Base-by-base conservation (phyloP, 2,113 vertebrate genomes). In the Gnathonemus longibarbis region DNA sequence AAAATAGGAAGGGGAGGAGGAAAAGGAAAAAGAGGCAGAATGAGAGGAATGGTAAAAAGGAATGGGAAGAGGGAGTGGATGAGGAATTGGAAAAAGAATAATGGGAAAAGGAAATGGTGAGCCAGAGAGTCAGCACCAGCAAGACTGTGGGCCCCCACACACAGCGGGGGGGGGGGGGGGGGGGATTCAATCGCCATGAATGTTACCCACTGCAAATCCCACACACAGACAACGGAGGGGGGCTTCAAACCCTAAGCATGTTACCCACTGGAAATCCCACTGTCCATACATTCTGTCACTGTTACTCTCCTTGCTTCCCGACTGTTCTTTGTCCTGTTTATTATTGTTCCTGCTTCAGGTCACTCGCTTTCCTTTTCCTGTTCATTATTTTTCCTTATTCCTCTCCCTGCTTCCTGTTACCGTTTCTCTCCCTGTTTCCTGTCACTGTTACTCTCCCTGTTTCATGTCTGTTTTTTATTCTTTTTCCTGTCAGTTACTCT, bases 11-110 rank as follows among this genome's bases (percentile, higher is more conserved):
- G 53, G 48, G 48, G 48, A 11, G 96, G 94, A 88, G 91, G 94
- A 90, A 96, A 92, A 84, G 95, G 52, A 17, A 74, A 80, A 58
- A 58, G 66, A 89, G 24, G 10, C 35, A 13, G 53, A 56, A 56
- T 58, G 53, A 21, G 19, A 6, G 56, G 56, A 24, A 50, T 13
- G 9, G 49, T 1, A 50, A 53, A 17, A 3, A 45, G 15, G 52
- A 53, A 58, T 5, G 56, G 21, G 56, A 58, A 24, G 56, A 58
- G 19, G 15, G 3, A 53, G 17, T 13, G 10, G 11, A 49, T 49
- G 48, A 49, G 48, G 48, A 11, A 49, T 49, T 49, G 48, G 10
- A 49, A 49, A 49, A 49, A 49, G 9, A 49, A 10, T 49, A 49
- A 49, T 0, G 4, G 53, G 53, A 58, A 58, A 58, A 21, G 19